These are phyloP conservation scores for Euphydryas editha DNA, from an alignment of 2,888 invertebrate species.

Conservation along the genomic window DNA sequence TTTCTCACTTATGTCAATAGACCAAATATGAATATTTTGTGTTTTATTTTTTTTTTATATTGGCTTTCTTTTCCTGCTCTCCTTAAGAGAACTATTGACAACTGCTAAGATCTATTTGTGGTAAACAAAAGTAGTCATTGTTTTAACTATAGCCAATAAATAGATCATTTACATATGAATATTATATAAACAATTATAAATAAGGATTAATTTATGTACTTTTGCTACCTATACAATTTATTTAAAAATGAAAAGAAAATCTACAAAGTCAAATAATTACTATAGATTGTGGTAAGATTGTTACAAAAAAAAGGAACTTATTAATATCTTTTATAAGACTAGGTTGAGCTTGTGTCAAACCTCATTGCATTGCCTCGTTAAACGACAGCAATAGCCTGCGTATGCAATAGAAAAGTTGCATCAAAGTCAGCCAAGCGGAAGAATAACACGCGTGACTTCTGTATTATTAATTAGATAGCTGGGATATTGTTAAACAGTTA, in stretches of 20 bases:
- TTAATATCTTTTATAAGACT: neutral
- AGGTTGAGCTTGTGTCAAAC: conserved; percentile 26
- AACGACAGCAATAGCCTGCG: conserved; percentile 31
- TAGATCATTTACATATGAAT: too few species aligned
- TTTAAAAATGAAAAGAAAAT: neutral
- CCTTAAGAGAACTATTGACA: too few species aligned
- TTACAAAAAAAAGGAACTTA: neutral
- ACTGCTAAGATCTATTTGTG: too few species aligned
- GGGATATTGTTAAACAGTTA: conserved; percentile 32
- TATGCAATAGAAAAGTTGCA: conserved; percentile 39
- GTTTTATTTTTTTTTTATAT: too few species aligned
- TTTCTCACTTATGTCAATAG: too few species aligned
- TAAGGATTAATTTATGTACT: too few species aligned
- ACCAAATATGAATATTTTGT: too few species aligned
- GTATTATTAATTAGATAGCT: conserved; percentile 31
- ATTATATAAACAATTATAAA: too few species aligned
- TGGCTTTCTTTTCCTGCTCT: too few species aligned
- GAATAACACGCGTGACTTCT: conserved; percentile 19
- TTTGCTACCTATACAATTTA: neutral
- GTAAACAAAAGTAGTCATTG: too few species aligned
- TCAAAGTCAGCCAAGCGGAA: conserved; percentile 38
- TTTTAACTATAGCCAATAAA: too few species aligned
- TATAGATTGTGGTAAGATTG: neutral
- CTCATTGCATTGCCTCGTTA: conserved; percentile 20
- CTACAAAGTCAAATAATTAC: neutral